A percentile compares a stretch with the other conserved stretches of the same genome.
These are phyloP conservation scores for Paratrypauchen microcephalus DNA, from an alignment of 2,797 vertebrate genomes.

Conservation along the genomic window DNA sequence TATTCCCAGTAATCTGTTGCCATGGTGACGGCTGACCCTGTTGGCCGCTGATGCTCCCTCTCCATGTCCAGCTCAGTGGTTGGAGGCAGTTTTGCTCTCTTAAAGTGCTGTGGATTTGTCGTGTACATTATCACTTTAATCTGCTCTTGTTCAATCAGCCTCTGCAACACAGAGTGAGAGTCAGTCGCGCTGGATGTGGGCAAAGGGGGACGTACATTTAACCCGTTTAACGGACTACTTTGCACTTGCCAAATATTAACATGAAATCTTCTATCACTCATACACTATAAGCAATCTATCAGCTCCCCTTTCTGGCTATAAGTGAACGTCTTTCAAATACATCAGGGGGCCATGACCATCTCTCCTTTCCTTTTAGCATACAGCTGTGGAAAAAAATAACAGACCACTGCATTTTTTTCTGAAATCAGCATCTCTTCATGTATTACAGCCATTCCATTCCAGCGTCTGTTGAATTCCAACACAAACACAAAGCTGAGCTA, in stretches of 20 bases:
- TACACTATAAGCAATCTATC: slow-evolving; percentile 56
- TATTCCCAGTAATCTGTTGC: slow-evolving; percentile 70
- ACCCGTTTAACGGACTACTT: slow-evolving; percentile 39
- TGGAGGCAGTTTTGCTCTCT: slow-evolving; percentile 50
- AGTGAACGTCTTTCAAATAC: slow-evolving; percentile 30
- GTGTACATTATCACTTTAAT: slow-evolving; percentile 74
- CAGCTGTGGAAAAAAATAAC: no score
- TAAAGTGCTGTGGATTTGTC: slow-evolving; percentile 67
- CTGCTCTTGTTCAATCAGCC: slow-evolving; percentile 63
- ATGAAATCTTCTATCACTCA: slow-evolving; percentile 43
- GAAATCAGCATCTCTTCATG: no score
- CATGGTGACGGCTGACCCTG: slow-evolving; percentile 52
- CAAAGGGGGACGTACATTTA: slow-evolving; percentile 32
- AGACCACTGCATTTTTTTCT: no score
- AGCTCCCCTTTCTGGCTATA: slow-evolving; percentile 39
- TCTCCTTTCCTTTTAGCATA: not conserved
- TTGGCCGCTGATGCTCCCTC: slow-evolving; percentile 31
- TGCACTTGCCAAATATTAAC: slow-evolving; percentile 42
- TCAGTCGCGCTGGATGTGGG: slow-evolving; percentile 32
- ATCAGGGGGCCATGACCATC: slow-evolving; percentile 27
- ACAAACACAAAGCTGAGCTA: no score
- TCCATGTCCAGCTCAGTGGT: slow-evolving; percentile 33
- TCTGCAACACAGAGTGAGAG: slow-evolving; percentile 20
- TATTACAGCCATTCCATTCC: no score
- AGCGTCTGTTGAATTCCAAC: no score